Conservation (phyloP, 2,797 vertebrate species). For the Clarias platycephalus region DNA sequence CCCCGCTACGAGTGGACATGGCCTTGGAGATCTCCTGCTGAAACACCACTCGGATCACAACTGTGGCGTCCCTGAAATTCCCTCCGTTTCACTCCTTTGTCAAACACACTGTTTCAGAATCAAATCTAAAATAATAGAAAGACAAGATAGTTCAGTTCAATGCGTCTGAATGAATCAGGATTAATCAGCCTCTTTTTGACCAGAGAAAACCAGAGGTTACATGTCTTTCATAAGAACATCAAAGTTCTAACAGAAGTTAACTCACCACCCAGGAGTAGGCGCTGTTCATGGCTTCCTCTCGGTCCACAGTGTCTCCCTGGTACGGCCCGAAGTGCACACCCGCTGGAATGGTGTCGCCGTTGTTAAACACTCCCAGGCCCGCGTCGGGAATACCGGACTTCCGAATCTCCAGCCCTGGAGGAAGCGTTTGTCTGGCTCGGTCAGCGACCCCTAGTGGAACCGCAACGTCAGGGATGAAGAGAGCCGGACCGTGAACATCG, state of each 20-base stretch:
- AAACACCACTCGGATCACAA: too few species aligned
- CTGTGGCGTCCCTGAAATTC: too few species aligned
- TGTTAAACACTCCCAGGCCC: slow-evolving; percentile 69
- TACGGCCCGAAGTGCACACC: slow-evolving; percentile 19
- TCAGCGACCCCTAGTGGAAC: slow-evolving; percentile 50
- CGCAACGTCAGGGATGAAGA: slow-evolving; percentile 60
- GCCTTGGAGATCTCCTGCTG: too few species aligned
- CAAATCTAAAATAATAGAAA: too few species aligned
- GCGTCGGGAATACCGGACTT: slow-evolving; percentile 62
- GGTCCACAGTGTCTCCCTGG: slow-evolving; percentile 16
- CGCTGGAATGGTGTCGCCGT: slow-evolving; percentile 17
- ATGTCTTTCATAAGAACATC: too few species aligned
- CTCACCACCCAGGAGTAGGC: slow-evolving; percentile 37
- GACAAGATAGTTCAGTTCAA: background rate
- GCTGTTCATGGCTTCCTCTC: slow-evolving; percentile 28
- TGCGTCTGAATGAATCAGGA: background rate
- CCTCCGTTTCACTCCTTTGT: too few species aligned
- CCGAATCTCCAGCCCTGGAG: slow-evolving; percentile 41
- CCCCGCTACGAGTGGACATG: too few species aligned
- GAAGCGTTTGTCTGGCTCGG: slow-evolving; percentile 55
- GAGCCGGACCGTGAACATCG: slow-evolving; percentile 34
- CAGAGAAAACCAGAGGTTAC: background rate
- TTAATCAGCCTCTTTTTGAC: background rate
- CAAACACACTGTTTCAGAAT: too few species aligned
- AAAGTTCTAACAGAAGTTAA: background rate